These are phyloP conservation scores for Apamea crenata DNA, from an alignment of 2,888 invertebrate species.

Conservation along the genomic window DNA sequence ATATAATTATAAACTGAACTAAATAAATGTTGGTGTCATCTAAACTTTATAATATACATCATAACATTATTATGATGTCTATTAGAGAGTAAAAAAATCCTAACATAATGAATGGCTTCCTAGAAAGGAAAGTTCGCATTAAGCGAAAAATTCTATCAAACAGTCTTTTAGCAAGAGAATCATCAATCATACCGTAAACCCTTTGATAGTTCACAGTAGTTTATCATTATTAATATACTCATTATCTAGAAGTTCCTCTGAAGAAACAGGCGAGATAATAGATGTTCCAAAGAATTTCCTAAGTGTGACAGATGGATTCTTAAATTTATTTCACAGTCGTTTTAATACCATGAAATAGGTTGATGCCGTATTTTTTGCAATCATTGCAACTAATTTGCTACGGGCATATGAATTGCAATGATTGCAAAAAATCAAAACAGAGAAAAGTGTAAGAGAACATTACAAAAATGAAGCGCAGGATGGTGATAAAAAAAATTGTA, in stretches of 20 bases:
- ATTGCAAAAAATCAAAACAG: neutral
- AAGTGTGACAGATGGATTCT: neutral
- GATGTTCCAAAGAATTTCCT: neutral
- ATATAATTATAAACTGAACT: neutral
- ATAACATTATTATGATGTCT: neutral
- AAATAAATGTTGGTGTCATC: neutral
- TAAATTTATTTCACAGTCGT: neutral
- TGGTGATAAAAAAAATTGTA: neutral
- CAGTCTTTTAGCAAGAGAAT: neutral
- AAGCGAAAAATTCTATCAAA: neutral
- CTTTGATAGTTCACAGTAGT: slow-evolving; percentile 3
- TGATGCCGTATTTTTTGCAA: neutral
- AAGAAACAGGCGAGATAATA: neutral
- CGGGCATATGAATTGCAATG: neutral
- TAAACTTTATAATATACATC: neutral
- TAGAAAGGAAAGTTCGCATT: neutral
- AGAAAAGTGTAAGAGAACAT: neutral
- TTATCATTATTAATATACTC: slow-evolving; percentile 9
- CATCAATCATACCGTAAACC: slow-evolving; percentile 21
- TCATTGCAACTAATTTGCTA: too few relatives aligned
- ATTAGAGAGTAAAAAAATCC: neutral
- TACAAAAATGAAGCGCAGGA: neutral
- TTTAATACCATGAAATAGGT: neutral
- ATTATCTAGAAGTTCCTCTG: neutral
- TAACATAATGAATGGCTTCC: neutral